Base-by-base conservation (phyloP, 92 coral and sea anemone species). In the Virgularia gustaviana region DNA sequence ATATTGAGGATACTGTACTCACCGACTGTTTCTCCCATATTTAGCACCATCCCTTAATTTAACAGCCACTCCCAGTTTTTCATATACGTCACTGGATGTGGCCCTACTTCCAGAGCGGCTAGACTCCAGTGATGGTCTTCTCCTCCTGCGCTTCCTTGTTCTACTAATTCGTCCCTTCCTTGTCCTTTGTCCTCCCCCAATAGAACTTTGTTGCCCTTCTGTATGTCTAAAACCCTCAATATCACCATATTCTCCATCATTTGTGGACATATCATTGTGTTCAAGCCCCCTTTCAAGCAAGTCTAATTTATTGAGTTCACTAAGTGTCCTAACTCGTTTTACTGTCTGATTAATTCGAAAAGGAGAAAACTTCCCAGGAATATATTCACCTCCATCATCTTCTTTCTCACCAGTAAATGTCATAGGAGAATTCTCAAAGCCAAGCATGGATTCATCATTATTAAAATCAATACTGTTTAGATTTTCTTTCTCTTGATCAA, bases 271-370 rank as follows among this genome's bases (percentile, higher is more conserved):
- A 12, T 11, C 30, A 22, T 52, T 33, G 51, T 56, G 43, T 7
- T 58, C 51, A 15, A 65, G 23, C 23, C 73, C 76, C 56, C 85
- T 70, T 18, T 63, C 49, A 18, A 66, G 57, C 29, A 84, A 63
- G 33, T 89, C 89, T 33, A 79, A 80, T 28, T 83, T 79, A 45
- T 89, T 92, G 6, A 85, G 90, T 72, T 92, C 98, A 49, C 87
- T 84, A 15, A 92, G 75, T 0, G 96, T 58, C 0, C 96, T 88
- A 2, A 92, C 86, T 32, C 77, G 81, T 33, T 64, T 86, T 25
- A 72, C 70, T 9, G 62, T 81, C 0, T 90, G 80, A 47, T 89
- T 86, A 27, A 92, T 92, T 70, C 64, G 81, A 72, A 92, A 92
- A 1, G 98, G 98, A 13, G 42, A 63, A 75, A 92, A 92, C 42